These are phyloP conservation scores for Drosophila nasuta DNA, from an alignment of 1,140 invertebrate genomes.

Conservation along the genomic window DNA sequence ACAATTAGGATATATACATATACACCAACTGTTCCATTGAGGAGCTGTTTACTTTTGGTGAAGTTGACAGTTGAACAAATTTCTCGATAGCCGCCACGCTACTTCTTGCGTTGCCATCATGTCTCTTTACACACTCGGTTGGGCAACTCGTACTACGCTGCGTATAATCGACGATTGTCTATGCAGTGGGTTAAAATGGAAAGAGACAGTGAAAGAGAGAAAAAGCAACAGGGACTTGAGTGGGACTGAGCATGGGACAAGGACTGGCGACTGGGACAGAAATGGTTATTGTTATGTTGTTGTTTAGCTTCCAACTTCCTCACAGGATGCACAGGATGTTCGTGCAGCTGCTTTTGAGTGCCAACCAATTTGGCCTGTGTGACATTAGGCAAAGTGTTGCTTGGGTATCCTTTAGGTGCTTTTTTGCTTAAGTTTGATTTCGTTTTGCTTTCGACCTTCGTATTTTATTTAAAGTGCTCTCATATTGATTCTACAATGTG, in stretches of 20 bases:
- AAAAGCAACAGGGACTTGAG: neutral
- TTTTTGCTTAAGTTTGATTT: slow-evolving; percentile 31
- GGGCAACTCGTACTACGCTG: slow-evolving; percentile 14
- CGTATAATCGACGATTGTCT: slow-evolving; percentile 26
- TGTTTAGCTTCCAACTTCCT: slow-evolving; percentile 39
- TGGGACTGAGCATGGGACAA: slow-evolving; percentile 35
- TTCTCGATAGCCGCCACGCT: slow-evolving; percentile 34
- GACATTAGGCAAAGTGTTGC: slow-evolving; percentile 58
- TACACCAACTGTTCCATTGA: slow-evolving; percentile 21
- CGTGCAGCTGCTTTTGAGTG: slow-evolving; percentile 61
- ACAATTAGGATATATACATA: slow-evolving; percentile 30
- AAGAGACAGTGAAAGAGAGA: slow-evolving; percentile 3
- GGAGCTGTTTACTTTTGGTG: slow-evolving; percentile 25
- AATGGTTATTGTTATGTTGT: slow-evolving; percentile 80
- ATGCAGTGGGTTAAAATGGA: slow-evolving; percentile 28
- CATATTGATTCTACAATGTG: slow-evolving; percentile 29
- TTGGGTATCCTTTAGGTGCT: slow-evolving; percentile 24
- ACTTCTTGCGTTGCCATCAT: slow-evolving; percentile 27
- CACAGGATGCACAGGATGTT: slow-evolving; percentile 64
- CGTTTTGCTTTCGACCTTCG: slow-evolving; percentile 34
- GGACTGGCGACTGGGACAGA: slow-evolving; percentile 39
- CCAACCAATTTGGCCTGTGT: slow-evolving; percentile 55
- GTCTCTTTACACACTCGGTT: slow-evolving; percentile 33
- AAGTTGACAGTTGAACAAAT: slow-evolving; percentile 51
- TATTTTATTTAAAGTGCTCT: slow-evolving; percentile 15